phyloP scores from a whole-genome alignment of 2,888 invertebrate species.

The Peribatodes rhomboidaria region DNA sequence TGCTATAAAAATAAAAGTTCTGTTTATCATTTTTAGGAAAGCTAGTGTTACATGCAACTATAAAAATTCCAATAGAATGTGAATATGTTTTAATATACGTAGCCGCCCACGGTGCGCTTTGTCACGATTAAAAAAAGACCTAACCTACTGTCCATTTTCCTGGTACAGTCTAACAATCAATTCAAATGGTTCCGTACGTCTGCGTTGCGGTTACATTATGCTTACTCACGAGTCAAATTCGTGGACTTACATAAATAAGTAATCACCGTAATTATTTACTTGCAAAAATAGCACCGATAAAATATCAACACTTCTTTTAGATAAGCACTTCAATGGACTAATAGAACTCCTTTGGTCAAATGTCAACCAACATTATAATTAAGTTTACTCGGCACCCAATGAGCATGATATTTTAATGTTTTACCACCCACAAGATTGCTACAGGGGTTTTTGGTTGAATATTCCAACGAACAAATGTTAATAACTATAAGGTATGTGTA shows the following conservation, averaged over 20 bases:
- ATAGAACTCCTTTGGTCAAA: constrained; percentile 3
- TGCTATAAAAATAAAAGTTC: constrained; percentile 25
- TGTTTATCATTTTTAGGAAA: constrained; percentile 31
- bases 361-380: constrained; percentile 6
- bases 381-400: neutral
- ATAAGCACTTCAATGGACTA: constrained; percentile 1
- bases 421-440: constrained; percentile 4
- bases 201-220: constrained; percentile 26
- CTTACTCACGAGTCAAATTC: constrained; percentile 21
- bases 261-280: constrained; percentile 21
- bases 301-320: neutral
- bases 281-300: constrained; percentile 7
- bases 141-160: constrained; percentile 56
- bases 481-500: constrained; percentile 4
- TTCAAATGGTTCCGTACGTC: constrained; percentile 21
- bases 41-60: constrained; percentile 29
- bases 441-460: neutral
- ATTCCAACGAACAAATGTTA: constrained; percentile 7
- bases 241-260: constrained; percentile 20
- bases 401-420: neutral
- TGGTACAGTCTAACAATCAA: constrained; percentile 44
- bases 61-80: constrained; percentile 35
- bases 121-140: constrained; percentile 51
- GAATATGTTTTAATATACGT: constrained; percentile 29
- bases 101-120: constrained; percentile 45